These are phyloP conservation scores for Odontamblyopus lacepedii DNA, from an alignment of 2,797 vertebrate species.

Conservation along the genomic window DNA sequence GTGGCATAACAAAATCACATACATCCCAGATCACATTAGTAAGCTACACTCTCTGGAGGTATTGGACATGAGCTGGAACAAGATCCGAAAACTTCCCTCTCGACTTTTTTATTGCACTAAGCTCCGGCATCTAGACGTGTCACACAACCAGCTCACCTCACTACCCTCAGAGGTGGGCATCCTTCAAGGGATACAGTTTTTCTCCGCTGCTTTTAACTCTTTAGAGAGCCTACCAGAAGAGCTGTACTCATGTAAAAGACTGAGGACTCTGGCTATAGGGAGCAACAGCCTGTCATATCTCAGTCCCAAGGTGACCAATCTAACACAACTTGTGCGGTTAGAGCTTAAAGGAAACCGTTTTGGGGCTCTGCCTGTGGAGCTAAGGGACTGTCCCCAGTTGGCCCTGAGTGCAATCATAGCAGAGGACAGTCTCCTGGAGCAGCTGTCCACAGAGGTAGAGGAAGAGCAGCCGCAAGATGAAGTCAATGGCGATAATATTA, in stretches of 20 bases:
- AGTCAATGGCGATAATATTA: background rate
- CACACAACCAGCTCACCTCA: conserved; percentile 83
- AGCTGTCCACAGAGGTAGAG: conserved; percentile 77
- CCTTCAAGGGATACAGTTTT: conserved; percentile 83
- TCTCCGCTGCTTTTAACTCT: conserved; percentile 85
- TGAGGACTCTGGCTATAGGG: conserved; percentile 79
- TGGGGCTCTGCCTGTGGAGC: conserved; percentile 81
- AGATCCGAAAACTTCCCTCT: conserved; percentile 78
- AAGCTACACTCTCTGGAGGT: conserved; percentile 84
- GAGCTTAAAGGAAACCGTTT: conserved; percentile 87
- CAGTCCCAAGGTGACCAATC: conserved; percentile 74
- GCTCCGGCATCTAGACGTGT: conserved; percentile 84
- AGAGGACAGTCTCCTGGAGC: conserved; percentile 80
- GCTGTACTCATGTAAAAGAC: conserved; percentile 85
- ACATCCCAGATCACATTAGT: conserved; percentile 87
- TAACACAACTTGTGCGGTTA: conserved; percentile 78
- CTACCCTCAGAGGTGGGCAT: conserved; percentile 84
- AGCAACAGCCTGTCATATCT: conserved; percentile 82
- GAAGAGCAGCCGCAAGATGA: background rate
- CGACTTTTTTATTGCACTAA: conserved; percentile 84
- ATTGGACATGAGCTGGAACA: conserved; percentile 87
- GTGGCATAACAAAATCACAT: conserved; percentile 88
- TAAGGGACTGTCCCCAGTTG: conserved; percentile 78
- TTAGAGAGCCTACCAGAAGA: conserved; percentile 85
- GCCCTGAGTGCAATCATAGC: conserved; percentile 74